Base-by-base conservation (phyloP, 2,797 vertebrate species). In the Distichodus sexfasciatus region DNA sequence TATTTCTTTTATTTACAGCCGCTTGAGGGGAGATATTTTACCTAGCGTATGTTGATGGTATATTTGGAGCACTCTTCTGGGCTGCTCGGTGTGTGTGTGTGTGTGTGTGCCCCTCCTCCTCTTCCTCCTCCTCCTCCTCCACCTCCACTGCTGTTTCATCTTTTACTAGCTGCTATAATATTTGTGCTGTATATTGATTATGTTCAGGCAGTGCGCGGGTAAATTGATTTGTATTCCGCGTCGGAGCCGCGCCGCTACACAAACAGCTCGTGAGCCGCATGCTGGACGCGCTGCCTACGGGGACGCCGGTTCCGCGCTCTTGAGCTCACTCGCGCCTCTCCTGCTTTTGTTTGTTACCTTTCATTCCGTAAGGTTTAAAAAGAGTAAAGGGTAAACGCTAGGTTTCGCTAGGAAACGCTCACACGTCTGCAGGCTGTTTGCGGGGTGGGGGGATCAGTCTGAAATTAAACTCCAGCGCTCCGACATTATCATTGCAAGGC, bases 201-300 rank as follows among this genome's bases (percentile, higher is more conserved):
- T 59, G 23, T 53, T 53, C 64, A 59, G 58, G 23, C 58, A 47
- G 50, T 40, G 36, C 74, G 71, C 62, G 7, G 24, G 28, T 40
- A 36, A 61, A 76, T 74, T 71, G 74, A 79, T 79, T 76, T 76
- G 74, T 57, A 76, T 76, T 79, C 70, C 12, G 26, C 58, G 15
- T 68, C 14, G 48, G 48, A 54, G 31, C 26, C n/a, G 23, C 41
- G 24, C 57, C 46, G 61, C 69, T 26, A 54, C 66, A 44, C 31
- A n/a, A 46, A 26, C 48, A 36, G 36, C 35, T 63, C 57, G 28
- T 63, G 66, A 79, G 68, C 53, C 41, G 66, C 69, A 66, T 58
- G 58, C 28, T 7, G 14, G 46, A 67, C 36, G 28, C 10, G 14
- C 36, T 28, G 24, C 55, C 58, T 4, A 6, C 63, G 60, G 44